phyloP scores from a whole-genome alignment of 2,888 invertebrate genomes.

The Leptodirus hochenwartii region DNA sequence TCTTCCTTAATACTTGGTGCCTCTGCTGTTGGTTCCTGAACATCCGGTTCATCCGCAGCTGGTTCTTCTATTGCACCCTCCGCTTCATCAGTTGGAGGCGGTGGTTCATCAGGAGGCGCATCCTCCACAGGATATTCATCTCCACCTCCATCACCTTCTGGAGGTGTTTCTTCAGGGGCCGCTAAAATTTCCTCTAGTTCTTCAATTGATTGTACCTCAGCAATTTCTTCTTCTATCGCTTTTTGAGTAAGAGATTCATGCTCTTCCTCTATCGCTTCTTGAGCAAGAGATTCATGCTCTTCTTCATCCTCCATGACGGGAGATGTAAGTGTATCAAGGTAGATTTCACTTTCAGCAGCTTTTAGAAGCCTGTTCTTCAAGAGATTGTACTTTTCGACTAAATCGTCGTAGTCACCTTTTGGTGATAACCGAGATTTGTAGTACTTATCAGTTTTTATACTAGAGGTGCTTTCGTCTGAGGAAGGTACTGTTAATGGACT shows the following conservation, averaged over 20 bases:
- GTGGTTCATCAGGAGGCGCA: not conserved
- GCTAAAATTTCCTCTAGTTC: slow-evolving; percentile 1
- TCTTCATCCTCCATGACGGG: slow-evolving; percentile 9
- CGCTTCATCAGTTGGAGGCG: too few species aligned
- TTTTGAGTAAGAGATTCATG: slow-evolving; percentile 4
- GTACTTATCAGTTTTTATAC: too few species aligned
- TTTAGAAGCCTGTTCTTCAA: too few species aligned
- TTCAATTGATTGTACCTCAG: slow-evolving; percentile 6
- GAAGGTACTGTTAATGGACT: too few species aligned
- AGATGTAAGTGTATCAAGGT: slow-evolving; percentile 5
- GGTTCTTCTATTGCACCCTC: slow-evolving; percentile 7
- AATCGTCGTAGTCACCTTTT: too few species aligned
- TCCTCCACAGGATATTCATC: not conserved
- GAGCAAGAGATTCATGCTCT: slow-evolving; percentile 1
- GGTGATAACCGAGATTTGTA: too few species aligned
- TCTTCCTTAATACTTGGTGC: not conserved
- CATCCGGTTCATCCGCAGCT: too few species aligned
- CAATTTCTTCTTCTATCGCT: slow-evolving; percentile 5
- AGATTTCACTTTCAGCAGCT: slow-evolving; percentile 4
- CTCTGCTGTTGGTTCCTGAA: too few species aligned
- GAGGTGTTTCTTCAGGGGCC: too few species aligned
- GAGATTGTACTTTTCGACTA: too few species aligned
- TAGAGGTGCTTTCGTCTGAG: too few species aligned
- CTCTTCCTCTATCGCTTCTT: slow-evolving; percentile 10
- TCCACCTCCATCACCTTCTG: not conserved